A percentile compares a stretch with the other conserved stretches of the same genome.
Evolutionary conservation across 1,140 invertebrate species (phyloP).

Genomic region (Pinna nobilis): DNA sequence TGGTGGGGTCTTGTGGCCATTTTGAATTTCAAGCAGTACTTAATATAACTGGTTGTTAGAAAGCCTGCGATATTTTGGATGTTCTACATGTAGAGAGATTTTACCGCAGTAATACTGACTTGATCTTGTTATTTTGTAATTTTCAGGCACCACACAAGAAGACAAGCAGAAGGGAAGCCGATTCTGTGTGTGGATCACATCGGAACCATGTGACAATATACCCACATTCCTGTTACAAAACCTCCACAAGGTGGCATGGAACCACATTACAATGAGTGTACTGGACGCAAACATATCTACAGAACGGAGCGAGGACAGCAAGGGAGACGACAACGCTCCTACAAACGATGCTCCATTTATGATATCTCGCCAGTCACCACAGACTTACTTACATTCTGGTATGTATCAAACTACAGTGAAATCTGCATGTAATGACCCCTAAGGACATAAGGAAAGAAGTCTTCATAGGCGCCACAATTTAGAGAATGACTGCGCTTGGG

Average conservation of each 20-base stretch:
- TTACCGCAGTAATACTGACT: not conserved
- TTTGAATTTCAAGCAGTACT: no score
- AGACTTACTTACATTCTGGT: conserved; percentile 55
- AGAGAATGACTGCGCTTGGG: no score
- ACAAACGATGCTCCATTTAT: conserved; percentile 36
- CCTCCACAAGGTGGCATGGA: conserved; percentile 66
- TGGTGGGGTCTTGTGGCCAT: not conserved
- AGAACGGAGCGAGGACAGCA: conserved; percentile 19
- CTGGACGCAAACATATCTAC: conserved; percentile 21
- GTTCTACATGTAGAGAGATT: no score
- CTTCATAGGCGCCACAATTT: no score
- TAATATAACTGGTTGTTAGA: no score
- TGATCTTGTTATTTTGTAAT: not conserved
- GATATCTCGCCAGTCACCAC: conserved; percentile 44
- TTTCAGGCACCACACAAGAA: conserved; percentile 48
- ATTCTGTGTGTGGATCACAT: conserved; percentile 69
- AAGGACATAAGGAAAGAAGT: not conserved
- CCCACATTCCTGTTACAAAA: conserved; percentile 58
- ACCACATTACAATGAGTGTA: conserved; percentile 52
- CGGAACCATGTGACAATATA: conserved; percentile 58
- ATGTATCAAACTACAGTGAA: not conserved
- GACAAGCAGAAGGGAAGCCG: conserved; percentile 54
- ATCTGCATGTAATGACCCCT: no score
- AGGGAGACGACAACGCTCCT: conserved; percentile 10
- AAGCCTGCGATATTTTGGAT: no score